phyloP scores from a whole-genome alignment of 2,113 vertebrate genomes.

The Pseudopodoces humilis region DNA sequence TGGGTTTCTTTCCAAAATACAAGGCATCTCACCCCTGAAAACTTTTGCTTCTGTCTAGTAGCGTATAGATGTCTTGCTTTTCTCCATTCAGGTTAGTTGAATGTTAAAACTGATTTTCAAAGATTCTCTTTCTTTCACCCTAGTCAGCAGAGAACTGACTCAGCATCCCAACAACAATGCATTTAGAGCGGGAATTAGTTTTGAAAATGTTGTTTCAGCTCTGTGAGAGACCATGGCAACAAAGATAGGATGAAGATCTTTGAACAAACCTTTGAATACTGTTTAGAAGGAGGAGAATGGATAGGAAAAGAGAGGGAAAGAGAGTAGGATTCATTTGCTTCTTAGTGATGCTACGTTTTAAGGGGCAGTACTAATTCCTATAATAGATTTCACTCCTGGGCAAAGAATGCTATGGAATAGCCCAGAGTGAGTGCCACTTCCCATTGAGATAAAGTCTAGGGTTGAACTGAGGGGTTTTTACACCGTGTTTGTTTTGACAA shows the following conservation, averaged over 20 bases:
- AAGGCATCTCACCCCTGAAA: neutral
- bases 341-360: conserved; percentile 65
- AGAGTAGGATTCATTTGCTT: conserved; percentile 47
- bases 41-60: neutral
- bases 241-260: conserved; percentile 64
- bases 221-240: conserved; percentile 54
- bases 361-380: conserved; percentile 58
- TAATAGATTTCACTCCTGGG: conserved; percentile 56
- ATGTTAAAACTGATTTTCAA: conserved; percentile 48
- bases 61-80: neutral
- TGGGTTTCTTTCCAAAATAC: neutral
- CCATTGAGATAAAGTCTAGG: conserved; percentile 62
- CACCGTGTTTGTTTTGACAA: conserved; percentile 69
- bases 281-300: conserved; percentile 51
- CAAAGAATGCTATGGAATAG: conserved; percentile 49
- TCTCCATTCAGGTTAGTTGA: conserved; percentile 47
- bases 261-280: conserved; percentile 64
- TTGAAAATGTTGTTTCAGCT: conserved; percentile 62
- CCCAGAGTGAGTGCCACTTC: conserved; percentile 55
- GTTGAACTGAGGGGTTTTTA: conserved; percentile 32
- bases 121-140: conserved; percentile 15
- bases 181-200: conserved; percentile 48
- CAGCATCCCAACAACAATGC: conserved; percentile 58
- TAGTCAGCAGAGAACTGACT: conserved; percentile 48
- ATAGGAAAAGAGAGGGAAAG: conserved; percentile 38